phyloP scores from a whole-genome alignment of 2,797 vertebrate species.

The Carcharodon carcharias region DNA sequence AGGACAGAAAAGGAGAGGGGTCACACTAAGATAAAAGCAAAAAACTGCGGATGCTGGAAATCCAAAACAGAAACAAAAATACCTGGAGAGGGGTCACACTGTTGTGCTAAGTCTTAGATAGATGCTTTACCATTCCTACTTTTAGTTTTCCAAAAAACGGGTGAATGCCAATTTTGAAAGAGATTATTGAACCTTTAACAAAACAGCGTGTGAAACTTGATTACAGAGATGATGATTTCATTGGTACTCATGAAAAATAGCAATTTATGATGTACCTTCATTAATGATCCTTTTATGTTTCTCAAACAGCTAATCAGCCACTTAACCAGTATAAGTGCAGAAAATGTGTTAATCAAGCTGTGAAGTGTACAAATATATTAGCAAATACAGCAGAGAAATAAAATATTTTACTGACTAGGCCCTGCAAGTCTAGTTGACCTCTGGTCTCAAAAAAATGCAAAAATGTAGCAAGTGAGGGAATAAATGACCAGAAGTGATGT shows the following conservation, averaged over 20 bases:
- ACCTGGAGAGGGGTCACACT: background rate
- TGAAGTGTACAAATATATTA: conserved; percentile 15
- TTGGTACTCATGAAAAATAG: conserved; percentile 2
- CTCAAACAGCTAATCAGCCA: conserved; percentile 18
- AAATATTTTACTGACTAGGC: background rate
- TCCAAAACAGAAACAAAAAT: too few species aligned
- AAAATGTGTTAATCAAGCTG: conserved; percentile 14
- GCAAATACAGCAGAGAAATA: background rate
- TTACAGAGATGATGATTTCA: conserved; percentile 25
- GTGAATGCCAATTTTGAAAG: background rate
- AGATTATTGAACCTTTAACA: conserved; percentile 11
- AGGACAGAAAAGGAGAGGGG: background rate
- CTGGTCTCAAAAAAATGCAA: background rate
- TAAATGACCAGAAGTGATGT: background rate
- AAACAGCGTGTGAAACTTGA: background rate
- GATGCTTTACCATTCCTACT: background rate
- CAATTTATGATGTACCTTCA: conserved; percentile 14
- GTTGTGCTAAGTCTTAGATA: background rate
- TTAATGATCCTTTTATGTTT: conserved; percentile 30
- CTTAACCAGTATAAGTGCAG: conserved; percentile 20
- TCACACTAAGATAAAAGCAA: too few species aligned
- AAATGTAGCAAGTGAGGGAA: background rate
- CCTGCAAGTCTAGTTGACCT: background rate
- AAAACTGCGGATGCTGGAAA: too few species aligned
- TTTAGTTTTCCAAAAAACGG: background rate